phyloP scores from a whole-genome alignment of 2,797 vertebrate species.

The Cheirogaleus major region DNA sequence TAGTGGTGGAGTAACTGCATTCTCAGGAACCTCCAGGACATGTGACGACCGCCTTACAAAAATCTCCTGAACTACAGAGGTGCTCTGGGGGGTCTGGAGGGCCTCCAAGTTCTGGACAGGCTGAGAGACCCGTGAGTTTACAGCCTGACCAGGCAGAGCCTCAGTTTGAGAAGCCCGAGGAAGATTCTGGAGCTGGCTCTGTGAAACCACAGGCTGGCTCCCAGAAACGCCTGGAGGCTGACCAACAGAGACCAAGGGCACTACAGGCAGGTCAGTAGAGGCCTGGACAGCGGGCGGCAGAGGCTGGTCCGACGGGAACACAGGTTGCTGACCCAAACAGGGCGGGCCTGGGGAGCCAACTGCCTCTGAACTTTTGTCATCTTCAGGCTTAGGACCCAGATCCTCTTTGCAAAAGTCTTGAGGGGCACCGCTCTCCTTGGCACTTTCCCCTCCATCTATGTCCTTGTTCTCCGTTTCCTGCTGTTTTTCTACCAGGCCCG shows the following conservation, averaged over 20 bases:
- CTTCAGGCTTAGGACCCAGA: neutral
- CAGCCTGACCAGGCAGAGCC: neutral
- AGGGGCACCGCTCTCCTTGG: neutral
- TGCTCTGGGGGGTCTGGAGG: neutral
- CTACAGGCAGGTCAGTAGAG: neutral
- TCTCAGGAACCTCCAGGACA: neutral
- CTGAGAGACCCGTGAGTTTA: fast-evolving
- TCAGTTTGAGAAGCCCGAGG: neutral
- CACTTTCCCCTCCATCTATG: neutral
- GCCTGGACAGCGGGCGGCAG: neutral
- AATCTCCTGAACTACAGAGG: neutral
- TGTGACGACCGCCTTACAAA: neutral
- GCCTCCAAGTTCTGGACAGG: neutral
- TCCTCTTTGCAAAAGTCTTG: neutral
- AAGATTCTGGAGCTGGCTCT: neutral
- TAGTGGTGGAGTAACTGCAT: neutral
- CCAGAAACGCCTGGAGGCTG: too few species aligned
- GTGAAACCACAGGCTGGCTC: neutral
- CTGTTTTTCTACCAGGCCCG: constrained; percentile 32
- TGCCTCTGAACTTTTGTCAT: neutral
- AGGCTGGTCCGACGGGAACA: neutral
- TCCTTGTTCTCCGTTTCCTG: constrained; percentile 54
- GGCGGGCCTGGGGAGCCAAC: too few species aligned
- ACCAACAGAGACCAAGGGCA: neutral
- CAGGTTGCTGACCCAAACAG: neutral